These are phyloP conservation scores for Sebastes steindachneri DNA, from an alignment of 2,797 vertebrate genomes.

Conservation along the genomic window DNA sequence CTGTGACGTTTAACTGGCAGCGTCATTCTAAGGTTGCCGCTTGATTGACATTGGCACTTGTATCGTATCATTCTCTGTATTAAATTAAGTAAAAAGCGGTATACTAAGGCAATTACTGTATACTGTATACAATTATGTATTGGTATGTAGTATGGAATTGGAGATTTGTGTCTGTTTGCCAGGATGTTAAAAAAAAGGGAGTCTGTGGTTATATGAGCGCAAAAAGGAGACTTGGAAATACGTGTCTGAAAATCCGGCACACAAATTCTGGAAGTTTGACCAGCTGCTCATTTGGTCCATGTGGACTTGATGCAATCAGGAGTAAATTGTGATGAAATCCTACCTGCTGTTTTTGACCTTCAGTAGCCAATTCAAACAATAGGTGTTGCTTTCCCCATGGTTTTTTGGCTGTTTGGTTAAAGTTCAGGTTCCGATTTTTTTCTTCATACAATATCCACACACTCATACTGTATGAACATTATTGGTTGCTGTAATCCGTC, in stretches of 20 bases:
- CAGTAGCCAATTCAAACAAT: slow-evolving; percentile 5
- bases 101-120: background rate
- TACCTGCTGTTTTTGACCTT: slow-evolving; percentile 21
- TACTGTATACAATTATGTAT: background rate
- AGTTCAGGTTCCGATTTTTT: background rate
- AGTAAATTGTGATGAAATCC: slow-evolving; percentile 24
- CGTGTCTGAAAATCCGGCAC: background rate
- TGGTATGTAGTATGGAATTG: background rate
- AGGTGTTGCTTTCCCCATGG: slow-evolving; percentile 21
- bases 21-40: background rate
- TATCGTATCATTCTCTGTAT: background rate
- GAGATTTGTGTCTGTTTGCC: background rate
- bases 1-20: background rate
- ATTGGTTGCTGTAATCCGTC: background rate
- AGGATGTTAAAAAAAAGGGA: background rate
- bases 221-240: background rate
- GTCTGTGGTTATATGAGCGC: background rate
- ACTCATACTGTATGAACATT: background rate
- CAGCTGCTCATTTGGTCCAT: slow-evolving; percentile 19
- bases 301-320: slow-evolving; percentile 50
- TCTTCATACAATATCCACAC: background rate
- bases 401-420: background rate
- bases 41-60: background rate
- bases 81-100: background rate
- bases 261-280: background rate